A percentile compares a stretch with the other conserved stretches of the same genome.
These are phyloP conservation scores for Urocyon cinereoargenteus DNA, from an alignment of 2,797 vertebrate genomes.

Conservation along the genomic window DNA sequence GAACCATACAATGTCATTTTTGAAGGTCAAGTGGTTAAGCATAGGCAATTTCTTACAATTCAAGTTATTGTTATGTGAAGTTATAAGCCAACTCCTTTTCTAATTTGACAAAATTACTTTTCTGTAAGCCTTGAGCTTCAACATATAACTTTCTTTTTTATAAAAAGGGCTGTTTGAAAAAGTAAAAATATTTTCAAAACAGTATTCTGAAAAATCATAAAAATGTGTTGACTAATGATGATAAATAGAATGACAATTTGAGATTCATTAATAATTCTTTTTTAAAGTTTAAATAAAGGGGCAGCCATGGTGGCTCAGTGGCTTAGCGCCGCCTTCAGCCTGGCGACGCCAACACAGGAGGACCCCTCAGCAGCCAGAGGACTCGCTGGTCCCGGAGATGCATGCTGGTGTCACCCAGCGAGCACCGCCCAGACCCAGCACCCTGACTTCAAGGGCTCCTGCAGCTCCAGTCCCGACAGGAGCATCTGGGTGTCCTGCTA, in stretches of 20 bases:
- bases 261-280: background rate
- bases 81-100: background rate
- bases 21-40: conserved; percentile 32
- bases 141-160: rapidly evolving
- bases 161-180: background rate
- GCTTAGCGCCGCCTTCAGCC: no score
- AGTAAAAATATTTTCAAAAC: conserved; percentile 12
- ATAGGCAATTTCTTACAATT: background rate
- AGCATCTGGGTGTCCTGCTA: no score
- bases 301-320: no score
- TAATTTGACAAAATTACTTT: conserved; percentile 44
- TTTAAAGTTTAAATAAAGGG: conserved; percentile 14
- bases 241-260: background rate
- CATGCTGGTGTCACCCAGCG: background rate
- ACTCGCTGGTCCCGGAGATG: background rate
- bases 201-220: background rate
- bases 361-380: background rate
- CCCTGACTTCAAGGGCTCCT: background rate
- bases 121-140: background rate
- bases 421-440: rapidly evolving
- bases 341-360: background rate
- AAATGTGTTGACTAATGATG: background rate
- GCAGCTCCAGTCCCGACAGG: background rate
- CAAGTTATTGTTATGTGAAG: background rate
- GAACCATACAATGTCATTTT: background rate